A percentile compares a stretch with the other conserved stretches of the same genome.
These are phyloP conservation scores for Amphipoea lucens DNA, from an alignment of 2,888 invertebrate genomes.

Conservation along the genomic window DNA sequence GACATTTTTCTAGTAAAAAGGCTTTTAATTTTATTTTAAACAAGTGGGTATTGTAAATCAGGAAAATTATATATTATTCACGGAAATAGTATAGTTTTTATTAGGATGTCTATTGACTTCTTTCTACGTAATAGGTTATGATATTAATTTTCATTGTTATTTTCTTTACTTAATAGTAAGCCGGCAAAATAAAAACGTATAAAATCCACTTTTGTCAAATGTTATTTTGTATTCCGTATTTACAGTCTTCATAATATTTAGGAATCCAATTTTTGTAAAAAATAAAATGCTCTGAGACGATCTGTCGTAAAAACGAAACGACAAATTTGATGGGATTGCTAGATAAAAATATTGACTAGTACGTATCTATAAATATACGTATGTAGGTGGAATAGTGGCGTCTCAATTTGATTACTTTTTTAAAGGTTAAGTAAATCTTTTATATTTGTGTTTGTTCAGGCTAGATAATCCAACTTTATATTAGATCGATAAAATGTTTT, in stretches of 20 bases:
- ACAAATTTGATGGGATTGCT: slow-evolving; percentile 14
- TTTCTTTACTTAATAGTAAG: not conserved
- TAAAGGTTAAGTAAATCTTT: slow-evolving; percentile 4
- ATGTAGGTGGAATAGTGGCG: not conserved
- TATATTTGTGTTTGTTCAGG: not conserved
- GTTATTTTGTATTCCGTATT: not conserved
- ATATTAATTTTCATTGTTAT: not conserved
- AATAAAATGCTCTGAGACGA: not conserved
- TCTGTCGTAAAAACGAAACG: slow-evolving; percentile 10
- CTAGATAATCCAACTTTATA: not conserved
- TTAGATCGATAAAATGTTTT: not conserved
- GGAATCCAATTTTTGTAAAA: not conserved
- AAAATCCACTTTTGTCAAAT: not conserved
- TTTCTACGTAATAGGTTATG: not conserved
- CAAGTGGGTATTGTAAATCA: too few species aligned
- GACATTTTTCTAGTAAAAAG: too few species aligned
- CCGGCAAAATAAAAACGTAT: not conserved
- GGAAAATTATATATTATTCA: too few species aligned
- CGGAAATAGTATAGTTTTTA: not conserved
- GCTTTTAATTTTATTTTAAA: too few species aligned
- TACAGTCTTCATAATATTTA: not conserved
- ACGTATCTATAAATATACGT: not conserved
- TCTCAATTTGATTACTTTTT: slow-evolving; percentile 26
- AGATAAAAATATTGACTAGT: slow-evolving; percentile 16
- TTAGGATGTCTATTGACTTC: not conserved